phyloP scores from a whole-genome alignment of 2,113 vertebrate genomes.

The Cottus gobio region DNA sequence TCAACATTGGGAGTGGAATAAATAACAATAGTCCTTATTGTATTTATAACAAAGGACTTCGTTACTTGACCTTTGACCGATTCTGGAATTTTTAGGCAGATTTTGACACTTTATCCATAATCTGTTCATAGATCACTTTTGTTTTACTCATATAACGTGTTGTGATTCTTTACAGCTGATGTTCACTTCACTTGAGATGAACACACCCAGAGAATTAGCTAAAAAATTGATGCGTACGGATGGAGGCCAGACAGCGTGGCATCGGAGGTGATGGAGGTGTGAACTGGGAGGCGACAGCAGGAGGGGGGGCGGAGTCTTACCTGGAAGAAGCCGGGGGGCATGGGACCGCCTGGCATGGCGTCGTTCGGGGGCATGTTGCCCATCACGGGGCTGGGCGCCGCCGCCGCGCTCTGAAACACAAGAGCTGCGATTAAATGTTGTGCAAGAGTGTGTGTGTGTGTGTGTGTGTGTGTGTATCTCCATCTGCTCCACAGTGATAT shows the following conservation, averaged over 20 bases:
- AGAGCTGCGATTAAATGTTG: slow-evolving; percentile 8
- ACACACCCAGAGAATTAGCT: background rate
- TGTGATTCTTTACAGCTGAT: background rate
- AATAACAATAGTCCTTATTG: slow-evolving; percentile 1
- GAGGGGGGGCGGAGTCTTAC: slow-evolving; percentile 69
- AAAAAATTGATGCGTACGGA: background rate
- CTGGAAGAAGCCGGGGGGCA: slow-evolving; percentile 90
- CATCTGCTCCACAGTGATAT: background rate
- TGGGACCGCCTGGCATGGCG: slow-evolving; percentile 85
- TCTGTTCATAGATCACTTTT: background rate
- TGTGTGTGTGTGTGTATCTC: background rate
- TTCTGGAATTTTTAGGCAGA: background rate
- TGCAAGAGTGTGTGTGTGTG: background rate
- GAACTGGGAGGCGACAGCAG: background rate
- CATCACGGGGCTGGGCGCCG: slow-evolving; percentile 92
- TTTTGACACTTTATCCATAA: background rate
- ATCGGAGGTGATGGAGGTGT: slow-evolving; percentile 2
- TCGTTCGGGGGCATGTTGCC: slow-evolving; percentile 90
- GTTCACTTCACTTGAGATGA: background rate
- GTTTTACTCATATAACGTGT: background rate
- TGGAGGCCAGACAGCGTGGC: background rate
- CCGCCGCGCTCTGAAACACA: slow-evolving; percentile 85
- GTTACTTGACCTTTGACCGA: background rate
- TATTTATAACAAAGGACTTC: slow-evolving; percentile 14
- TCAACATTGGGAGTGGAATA: slow-evolving; percentile 59